A percentile compares a stretch with the other conserved stretches of the same genome.
Conservation (phyloP, 2,113 vertebrate genomes). For the Sula dactylatra region DNA sequence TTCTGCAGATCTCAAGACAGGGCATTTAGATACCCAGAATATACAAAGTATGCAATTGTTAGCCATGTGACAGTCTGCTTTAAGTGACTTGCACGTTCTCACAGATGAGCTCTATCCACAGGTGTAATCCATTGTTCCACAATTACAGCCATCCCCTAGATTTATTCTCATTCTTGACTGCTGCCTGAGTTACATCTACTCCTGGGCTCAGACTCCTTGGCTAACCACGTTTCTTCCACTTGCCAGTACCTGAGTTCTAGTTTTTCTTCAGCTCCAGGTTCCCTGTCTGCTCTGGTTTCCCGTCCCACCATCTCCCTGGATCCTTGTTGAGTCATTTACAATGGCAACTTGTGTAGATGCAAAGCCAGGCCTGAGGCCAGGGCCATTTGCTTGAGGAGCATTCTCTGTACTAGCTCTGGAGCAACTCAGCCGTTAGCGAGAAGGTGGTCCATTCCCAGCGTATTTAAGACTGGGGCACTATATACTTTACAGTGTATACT, state of each 20-base stretch:
- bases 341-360: not conserved
- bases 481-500: not conserved
- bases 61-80: not conserved
- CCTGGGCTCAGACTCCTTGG: not conserved
- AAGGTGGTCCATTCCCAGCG: not conserved
- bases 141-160: not conserved
- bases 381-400: not conserved
- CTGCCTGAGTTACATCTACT: not conserved
- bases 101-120: not conserved
- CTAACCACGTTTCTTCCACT: not conserved
- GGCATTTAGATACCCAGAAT: not conserved
- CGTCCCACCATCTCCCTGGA: not conserved
- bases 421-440: not conserved
- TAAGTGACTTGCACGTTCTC: not conserved
- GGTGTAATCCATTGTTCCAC: not conserved
- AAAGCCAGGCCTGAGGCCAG: not conserved
- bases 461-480: not conserved
- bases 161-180: not conserved
- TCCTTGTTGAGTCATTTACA: not conserved
- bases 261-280: not conserved
- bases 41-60: not conserved
- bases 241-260: not conserved
- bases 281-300: not conserved
- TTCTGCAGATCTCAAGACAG: not conserved
- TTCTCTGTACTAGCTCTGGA: not conserved